Evolutionary conservation across 2,797 vertebrate species (phyloP), one percentile per base, ranked within the genome.

Genomic region (Bufotes viridis): DNA sequence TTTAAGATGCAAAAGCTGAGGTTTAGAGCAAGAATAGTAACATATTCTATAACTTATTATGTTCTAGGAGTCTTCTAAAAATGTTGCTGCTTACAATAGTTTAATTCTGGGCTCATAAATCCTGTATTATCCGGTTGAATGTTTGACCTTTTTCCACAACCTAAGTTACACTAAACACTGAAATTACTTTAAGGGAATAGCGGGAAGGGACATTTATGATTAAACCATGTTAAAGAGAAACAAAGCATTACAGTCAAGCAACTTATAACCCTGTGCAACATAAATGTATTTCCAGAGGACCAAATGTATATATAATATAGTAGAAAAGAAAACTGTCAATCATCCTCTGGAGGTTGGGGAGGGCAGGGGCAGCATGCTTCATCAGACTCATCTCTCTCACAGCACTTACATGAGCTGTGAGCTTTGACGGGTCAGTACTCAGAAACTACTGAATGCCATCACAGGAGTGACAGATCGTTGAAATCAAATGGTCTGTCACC

Each of bases 181-280:
- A 76, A 83, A 84, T 83, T 53, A 84, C 79, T 83, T 70, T 79
- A 84, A 78, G 79, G 69, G 80, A 70, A 72, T 60, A 22, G 53
- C 57, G 34, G 51, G 60, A 53, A 70, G 20, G 15, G 70, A 53
- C n/a, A 82, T 67, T 61, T 65, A 34, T 58, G 22, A 1, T 4
- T 79, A 79, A 79, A 11, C 22, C 10, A 60, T 79, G 18, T 18
- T 79, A 79, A 26, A 58, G n/a, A 60, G 13, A 74, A 42, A 7
- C 18, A 14, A 84, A 17, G 8, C 83, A 20, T 60, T 24, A 61
- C 17, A 22, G 72, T 67, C 18, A 61, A 29, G 51, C 57, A 83
- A 2, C 57, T n/a, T 60, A n/a, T 61, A 60, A 60, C 57, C 55
- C 29, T 34, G 29, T 34, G 29, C 3, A 17, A 15, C 67, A 70